phyloP scores from a whole-genome alignment of 2,888 invertebrate genomes.

The Selenia dentaria region DNA sequence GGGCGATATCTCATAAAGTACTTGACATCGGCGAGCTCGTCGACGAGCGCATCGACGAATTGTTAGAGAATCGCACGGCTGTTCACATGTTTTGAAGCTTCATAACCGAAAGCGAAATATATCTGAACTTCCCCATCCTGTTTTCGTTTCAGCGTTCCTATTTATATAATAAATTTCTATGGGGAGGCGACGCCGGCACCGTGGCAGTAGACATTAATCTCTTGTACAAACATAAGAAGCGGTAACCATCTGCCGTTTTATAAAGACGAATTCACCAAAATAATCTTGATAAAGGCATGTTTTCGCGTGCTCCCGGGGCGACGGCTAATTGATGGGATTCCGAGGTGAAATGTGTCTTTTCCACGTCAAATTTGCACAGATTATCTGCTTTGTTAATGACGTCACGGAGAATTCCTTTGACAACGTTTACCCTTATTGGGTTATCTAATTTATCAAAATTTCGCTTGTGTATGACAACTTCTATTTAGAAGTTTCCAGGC shows the following conservation, averaged over 20 bases:
- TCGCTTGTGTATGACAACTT: too few relatives aligned
- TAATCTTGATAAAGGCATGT: slow-evolving; percentile 40
- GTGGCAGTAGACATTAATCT: slow-evolving; percentile 60
- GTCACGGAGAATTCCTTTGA: slow-evolving; percentile 22
- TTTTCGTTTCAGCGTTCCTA: slow-evolving; percentile 14
- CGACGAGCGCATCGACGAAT: too few relatives aligned
- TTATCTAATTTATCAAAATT: slow-evolving; percentile 4
- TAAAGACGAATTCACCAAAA: slow-evolving; percentile 35
- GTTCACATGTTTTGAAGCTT: neutral
- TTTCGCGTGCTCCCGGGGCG: slow-evolving; percentile 37
- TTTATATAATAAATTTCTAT: slow-evolving; percentile 3
- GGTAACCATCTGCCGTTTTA: slow-evolving; percentile 51
- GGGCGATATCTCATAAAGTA: too few relatives aligned
- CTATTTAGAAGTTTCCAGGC: too few relatives aligned
- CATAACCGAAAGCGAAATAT: slow-evolving; percentile 7
- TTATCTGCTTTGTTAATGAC: slow-evolving; percentile 31
- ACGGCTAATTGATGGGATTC: slow-evolving; percentile 51
- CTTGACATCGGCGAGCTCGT: too few relatives aligned
- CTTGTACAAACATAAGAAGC: slow-evolving; percentile 60
- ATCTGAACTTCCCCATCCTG: slow-evolving; percentile 7
- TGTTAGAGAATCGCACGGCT: too few relatives aligned
- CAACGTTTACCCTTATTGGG: slow-evolving; percentile 24
- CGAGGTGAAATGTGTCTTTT: slow-evolving; percentile 38
- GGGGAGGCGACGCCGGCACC: slow-evolving; percentile 11
- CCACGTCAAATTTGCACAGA: slow-evolving; percentile 32